A percentile compares a stretch with the other conserved stretches of the same genome.
Evolutionary conservation across 1,140 invertebrate species (phyloP).

Genomic region (Dendrolimus kikuchii): DNA sequence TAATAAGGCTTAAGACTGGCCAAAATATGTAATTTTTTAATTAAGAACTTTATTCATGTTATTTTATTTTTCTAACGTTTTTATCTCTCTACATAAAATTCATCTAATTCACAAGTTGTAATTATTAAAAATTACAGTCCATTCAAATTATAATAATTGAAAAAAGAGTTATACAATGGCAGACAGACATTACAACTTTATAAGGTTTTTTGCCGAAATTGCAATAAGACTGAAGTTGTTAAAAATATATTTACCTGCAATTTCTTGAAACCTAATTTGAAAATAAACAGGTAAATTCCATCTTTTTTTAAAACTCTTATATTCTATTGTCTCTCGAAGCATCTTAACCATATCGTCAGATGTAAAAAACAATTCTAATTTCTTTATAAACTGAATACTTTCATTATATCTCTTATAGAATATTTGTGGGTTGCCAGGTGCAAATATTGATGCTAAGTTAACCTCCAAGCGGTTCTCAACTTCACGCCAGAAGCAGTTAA

Average conservation of each 20-base stretch:
- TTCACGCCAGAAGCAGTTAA: slow-evolving; percentile 93
- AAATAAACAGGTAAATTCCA: slow-evolving; percentile 97
- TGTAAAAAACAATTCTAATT: slow-evolving; percentile 80
- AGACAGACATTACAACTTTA: too few species aligned
- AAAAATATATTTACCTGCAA: slow-evolving; percentile 74
- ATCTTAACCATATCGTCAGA: slow-evolving; percentile 68
- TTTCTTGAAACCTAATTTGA: slow-evolving; percentile 94
- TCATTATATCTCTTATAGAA: slow-evolving; percentile 89
- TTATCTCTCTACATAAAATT: too few species aligned
- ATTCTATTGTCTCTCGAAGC: slow-evolving; percentile 78
- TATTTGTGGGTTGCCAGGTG: slow-evolving; percentile 90
- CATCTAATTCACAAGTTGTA: too few species aligned
- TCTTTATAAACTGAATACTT: slow-evolving; percentile 84
- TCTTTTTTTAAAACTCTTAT: slow-evolving; percentile 83
- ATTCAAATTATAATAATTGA: too few species aligned
- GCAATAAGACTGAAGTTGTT: not conserved
- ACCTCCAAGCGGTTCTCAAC: slow-evolving; percentile 84
- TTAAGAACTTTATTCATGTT: too few species aligned
- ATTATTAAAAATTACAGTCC: too few species aligned
- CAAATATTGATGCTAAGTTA: slow-evolving; percentile 87
- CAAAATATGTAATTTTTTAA: too few species aligned
- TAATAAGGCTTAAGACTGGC: too few species aligned
- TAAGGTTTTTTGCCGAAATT: too few species aligned
- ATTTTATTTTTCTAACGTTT: too few species aligned
- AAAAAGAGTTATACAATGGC: too few species aligned